Evolutionary conservation across 2,888 invertebrate species (phyloP), one percentile per base, ranked within the genome.

Genomic region (Troides helena): DNA sequence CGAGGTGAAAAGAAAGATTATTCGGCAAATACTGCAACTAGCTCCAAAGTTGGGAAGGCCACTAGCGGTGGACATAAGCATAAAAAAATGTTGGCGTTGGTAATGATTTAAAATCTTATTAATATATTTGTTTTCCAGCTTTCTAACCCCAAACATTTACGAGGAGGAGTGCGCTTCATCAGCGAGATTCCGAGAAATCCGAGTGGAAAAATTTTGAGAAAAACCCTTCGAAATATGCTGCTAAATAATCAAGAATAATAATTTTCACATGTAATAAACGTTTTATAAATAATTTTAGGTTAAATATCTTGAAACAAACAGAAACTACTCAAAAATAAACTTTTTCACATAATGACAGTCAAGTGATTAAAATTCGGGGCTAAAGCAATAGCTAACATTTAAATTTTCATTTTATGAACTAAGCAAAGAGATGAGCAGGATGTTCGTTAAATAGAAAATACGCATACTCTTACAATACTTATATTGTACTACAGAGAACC

Each of bases 91-190:
- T 50, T 50, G 18, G 7, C 50, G 2, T 53, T 53, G 0, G n/a
- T 18, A 6, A 21, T 56, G 18, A 56, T 56, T 56, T 21, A 1
- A n/a, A 56, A 56, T 56, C 0, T 23, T 25, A 43, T 8, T 18
- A 0, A 18, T 25, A 23, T 18, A 23, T n/a, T 53, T 18, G 30
- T 63, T 14, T 63, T 72, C 65, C 76, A 84, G 84, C 65, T 83
- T 60, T 95, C 96, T 0, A 88, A 93, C 4, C 94, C 94, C 66
- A 96, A 96, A 80, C 93, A 93, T 73, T 87, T 96, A 25, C 93
- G 94, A 73, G 96, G 95, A 2, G 95, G 96, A 2, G 94, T 96
- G 2, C 85, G 89, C 71, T 96, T 96, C 81, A 82, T 96, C 0
- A 88, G 94, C 10, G 91, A 90, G 57, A 95, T 96, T 75, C 96